phyloP scores from a whole-genome alignment of 2,888 invertebrate species.

The Drosophila seclusa region DNA sequence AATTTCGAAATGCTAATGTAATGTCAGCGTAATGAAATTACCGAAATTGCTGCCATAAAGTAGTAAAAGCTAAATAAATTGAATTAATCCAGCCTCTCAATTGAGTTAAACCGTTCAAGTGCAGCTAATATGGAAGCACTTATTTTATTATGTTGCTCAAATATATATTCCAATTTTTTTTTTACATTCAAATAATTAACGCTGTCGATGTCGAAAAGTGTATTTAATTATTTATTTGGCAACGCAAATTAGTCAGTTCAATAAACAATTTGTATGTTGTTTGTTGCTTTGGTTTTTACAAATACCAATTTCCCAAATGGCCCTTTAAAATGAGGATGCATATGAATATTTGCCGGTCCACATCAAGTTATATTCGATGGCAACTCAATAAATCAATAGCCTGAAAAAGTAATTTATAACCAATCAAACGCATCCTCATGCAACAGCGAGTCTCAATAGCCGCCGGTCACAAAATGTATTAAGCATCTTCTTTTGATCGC shows the following conservation, averaged over 20 bases:
- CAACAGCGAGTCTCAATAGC: constrained; percentile 54
- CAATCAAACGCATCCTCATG: constrained; percentile 71
- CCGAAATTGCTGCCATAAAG: constrained; percentile 37
- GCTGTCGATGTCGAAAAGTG: neutral
- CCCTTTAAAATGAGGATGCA: constrained; percentile 1
- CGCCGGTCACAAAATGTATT: constrained; percentile 63
- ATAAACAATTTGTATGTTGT: constrained; percentile 19
- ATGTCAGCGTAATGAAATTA: constrained; percentile 70
- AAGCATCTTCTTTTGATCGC: constrained; percentile 48
- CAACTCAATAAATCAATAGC: constrained; percentile 39
- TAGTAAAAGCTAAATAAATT: constrained; percentile 13
- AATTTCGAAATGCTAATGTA: constrained; percentile 72
- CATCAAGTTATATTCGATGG: constrained; percentile 26
- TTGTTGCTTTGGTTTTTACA: constrained; percentile 9
- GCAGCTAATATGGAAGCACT: neutral
- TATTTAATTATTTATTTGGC: constrained; percentile 2
- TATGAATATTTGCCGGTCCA: constrained; percentile 6
- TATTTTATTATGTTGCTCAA: neutral
- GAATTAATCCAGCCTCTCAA: constrained; percentile 10
- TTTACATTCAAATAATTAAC: neutral
- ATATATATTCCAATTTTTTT: neutral
- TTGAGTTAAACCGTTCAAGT: neutral
- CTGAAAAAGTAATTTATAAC: constrained; percentile 65
- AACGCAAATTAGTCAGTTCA: constrained; percentile 20
- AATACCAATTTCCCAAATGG: neutral